Conservation (phyloP, 2,113 vertebrate species). For the human region GRCh38 chr2:191109001-191109500, state of each 20-base stretch:
- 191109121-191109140: neutral
- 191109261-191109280: neutral
- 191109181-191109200: neutral
- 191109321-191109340: neutral
- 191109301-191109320: neutral
- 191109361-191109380: neutral
- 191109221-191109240: neutral
- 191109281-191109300: neutral
- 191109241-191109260: neutral
- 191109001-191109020: constrained; percentile 57
- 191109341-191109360: neutral
- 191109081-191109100: neutral
- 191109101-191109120: neutral
- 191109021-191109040: constrained; percentile 32
- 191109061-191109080: neutral
- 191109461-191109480: neutral
- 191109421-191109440: neutral
- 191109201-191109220: neutral
- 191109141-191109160: no score
- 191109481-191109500: neutral
- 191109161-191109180: neutral
- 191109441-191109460: neutral
- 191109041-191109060: neutral
- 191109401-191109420: neutral
- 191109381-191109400: neutral